Percentiles rank a stretch among this genome's conserved stretches.
These are phyloP conservation scores for Strigamia transsilvanica DNA, from an alignment of 2,888 invertebrate genomes.

Conservation along the genomic window DNA sequence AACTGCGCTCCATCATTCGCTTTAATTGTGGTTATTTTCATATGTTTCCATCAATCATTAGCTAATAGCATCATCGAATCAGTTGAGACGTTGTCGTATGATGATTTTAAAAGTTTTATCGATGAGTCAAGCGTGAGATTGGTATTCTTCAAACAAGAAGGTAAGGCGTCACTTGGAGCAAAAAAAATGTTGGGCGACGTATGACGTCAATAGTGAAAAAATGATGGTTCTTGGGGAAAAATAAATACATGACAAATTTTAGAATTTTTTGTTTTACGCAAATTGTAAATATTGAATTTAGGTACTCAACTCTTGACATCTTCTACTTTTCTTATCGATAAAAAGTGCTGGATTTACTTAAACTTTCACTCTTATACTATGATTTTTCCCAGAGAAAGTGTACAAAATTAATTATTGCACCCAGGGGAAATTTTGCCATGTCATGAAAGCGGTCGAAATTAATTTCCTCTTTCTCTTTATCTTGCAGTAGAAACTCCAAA, in stretches of 20 bases:
- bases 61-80: neutral
- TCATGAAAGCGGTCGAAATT: neutral
- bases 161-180: slow-evolving; percentile 16
- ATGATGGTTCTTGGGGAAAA: neutral
- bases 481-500: slow-evolving; percentile 18
- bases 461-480: neutral
- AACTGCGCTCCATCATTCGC: slow-evolving; percentile 35
- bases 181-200: slow-evolving; percentile 1
- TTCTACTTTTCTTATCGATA: no score
- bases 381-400: no score
- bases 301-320: no score
- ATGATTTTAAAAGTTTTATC: slow-evolving; percentile 16
- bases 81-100: neutral
- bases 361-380: no score
- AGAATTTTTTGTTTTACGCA: neutral
- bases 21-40: slow-evolving; percentile 21
- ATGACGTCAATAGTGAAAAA: slow-evolving; percentile 34
- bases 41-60: neutral
- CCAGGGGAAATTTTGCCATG: neutral
- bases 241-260: neutral
- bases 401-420: neutral
- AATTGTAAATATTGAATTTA: no score
- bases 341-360: no score
- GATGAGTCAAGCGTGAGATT: slow-evolving; percentile 24
- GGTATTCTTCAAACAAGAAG: slow-evolving; percentile 34